Base-by-base conservation (phyloP, 2,113 vertebrate species). In the Microcebus ravelobensis region DNA sequence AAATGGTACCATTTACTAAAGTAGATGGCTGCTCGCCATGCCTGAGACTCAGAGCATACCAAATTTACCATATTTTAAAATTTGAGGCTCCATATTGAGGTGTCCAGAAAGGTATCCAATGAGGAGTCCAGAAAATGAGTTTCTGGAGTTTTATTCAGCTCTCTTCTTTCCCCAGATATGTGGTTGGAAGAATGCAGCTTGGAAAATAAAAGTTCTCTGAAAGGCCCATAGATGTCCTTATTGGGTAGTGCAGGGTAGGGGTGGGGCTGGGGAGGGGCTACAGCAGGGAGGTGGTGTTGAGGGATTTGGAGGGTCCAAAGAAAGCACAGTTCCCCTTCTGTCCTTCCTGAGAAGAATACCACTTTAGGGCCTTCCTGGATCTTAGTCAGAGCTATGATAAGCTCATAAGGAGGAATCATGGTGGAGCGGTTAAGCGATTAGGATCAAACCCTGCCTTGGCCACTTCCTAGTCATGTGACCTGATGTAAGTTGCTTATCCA, bases 191-290 rank as follows among this genome's bases (percentile, higher is more conserved):
- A 92, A 21, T 65, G 29, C 10, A 63, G 21, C 29, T 80, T 92
- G 18, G 65, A 57, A 55, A 90, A 73, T 23, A 57, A 52, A 96
- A 82, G 50, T 36, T 10, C 6, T n/a, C 52, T 63, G 63, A 59
- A 92, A 87, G 42, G 18, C 14, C 21, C n/a, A 36, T 15, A 50
- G 9, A 21, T n/a, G 12, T 4, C 29, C 11, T 85, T 88, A 23
- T 21, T 59, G 29, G 6, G 8, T 48, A 12, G 1, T 21, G 1
- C 0, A 20, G 27, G 8, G 11, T 11, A 18, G 1, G 10, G 8
- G 1, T n/a, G 17, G 34, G 9, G 29, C 18, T 65, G 36, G 1
- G n/a, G 27, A 14, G 15, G n/a, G 36, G 10, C 14, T 36, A 27
- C 8, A 12, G 21, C 5, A 55, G 29, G 15, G 34, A 39, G 21